Evolutionary conservation across 2,113 vertebrate genomes (phyloP), one percentile per base, ranked within the genome.

Genomic region (Sisor rabdophorus): DNA sequence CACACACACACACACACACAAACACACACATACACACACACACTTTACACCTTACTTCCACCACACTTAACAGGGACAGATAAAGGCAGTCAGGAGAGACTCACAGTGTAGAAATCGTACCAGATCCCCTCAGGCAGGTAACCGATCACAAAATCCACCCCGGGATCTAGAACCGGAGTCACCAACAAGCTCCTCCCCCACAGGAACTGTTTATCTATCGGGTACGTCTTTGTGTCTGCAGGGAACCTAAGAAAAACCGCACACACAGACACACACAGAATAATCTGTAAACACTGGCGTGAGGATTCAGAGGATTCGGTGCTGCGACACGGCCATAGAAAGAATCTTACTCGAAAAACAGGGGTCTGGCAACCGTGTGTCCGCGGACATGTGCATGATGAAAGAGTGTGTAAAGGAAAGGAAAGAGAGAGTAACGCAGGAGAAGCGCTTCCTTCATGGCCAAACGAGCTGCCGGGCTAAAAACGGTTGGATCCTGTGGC

Each of bases 341-440:
- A 60, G 2, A 47, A 9, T 28, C 93, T 93, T 85, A 95, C 95
- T 96, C 93, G 75, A 95, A 95, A 79, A 95, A 89, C 55, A 95
- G 68, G 0, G 95, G 93, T 2, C 93, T 89, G 15, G 92, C 91
- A 0, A 95, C 93, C 0, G 95, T 95, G 84, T 92, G 92, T 56
- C 94, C 94, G 0, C 86, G 87, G 5, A 87, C 59, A 17, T 96
- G 93, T 4, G 94, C 93, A 1, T 75, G 92, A 80, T 96, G 92
- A 80, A 96, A 96, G 54, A 96, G 94, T 0, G 95, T 94, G 89
- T 96, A 95, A 78, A 95, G 93, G 58, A 92, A 81, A 0, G 95
- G 95, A 84, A 93, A 91, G 74, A 96, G 90, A n/a, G 93, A 89
- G 17, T 95, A 95, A 22, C 94, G 93, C 20, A 93, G 89, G 67